These are phyloP conservation scores for Corythaeola cristata DNA, from an alignment of 2,113 vertebrate genomes.

Conservation along the genomic window DNA sequence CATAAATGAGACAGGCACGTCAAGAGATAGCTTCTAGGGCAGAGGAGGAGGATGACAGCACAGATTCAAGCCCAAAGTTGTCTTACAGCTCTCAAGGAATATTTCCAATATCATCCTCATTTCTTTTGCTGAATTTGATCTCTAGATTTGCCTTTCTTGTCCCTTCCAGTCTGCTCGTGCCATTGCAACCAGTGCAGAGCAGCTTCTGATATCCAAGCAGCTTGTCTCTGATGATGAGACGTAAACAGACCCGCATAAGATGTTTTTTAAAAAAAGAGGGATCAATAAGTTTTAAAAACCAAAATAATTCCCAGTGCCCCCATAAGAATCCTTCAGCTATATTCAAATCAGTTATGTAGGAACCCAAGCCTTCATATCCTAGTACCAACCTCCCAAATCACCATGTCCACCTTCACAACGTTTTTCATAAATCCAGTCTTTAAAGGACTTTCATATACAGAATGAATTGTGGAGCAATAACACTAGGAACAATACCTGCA, in stretches of 20 bases:
- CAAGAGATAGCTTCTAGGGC: not conserved
- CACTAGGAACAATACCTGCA: conserved; percentile 70
- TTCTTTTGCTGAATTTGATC: not conserved
- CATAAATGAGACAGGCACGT: not conserved
- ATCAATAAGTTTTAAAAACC: not conserved
- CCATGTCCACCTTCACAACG: not conserved
- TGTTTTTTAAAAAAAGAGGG: not conserved
- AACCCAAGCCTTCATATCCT: not conserved
- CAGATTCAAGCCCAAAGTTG: not conserved
- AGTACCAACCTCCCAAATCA: not conserved
- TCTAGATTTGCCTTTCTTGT: not conserved
- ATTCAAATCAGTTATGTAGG: not conserved
- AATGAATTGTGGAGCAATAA: not conserved
- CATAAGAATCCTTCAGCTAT: not conserved
- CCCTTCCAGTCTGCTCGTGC: not conserved
- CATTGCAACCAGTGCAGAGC: not conserved
- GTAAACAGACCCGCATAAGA: not conserved
- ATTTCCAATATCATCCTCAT: not conserved
- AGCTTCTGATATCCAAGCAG: not conserved
- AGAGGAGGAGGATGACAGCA: not conserved
- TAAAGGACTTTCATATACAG: not conserved
- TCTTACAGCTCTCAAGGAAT: not conserved
- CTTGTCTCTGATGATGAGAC: not conserved
- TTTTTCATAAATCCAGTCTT: not conserved
- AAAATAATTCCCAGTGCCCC: not conserved